Percentiles rank a stretch among this genome's conserved stretches.
These are phyloP conservation scores for Anisognathus igniventris DNA, from an alignment of 2,797 vertebrate species.

Conservation along the genomic window DNA sequence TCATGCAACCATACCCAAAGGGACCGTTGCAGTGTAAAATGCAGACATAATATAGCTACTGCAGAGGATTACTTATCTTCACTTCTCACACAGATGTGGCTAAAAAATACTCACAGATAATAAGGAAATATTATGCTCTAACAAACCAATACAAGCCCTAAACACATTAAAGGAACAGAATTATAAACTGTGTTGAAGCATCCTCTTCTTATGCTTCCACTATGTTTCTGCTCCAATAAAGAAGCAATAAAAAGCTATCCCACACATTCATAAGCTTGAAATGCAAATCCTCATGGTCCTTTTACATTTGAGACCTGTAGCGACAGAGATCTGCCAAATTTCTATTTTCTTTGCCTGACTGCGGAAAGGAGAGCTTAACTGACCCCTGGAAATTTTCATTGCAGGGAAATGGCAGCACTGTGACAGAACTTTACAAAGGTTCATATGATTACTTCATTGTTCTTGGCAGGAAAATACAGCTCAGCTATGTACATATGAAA, in stretches of 20 bases:
- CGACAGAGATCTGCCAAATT: neutral
- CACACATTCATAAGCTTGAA: neutral
- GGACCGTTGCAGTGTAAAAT: neutral
- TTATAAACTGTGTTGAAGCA: neutral
- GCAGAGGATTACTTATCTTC: neutral
- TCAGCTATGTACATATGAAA: neutral
- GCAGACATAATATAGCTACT: neutral
- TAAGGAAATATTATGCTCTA: neutral
- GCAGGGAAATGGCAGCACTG: neutral
- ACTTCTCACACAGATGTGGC: neutral
- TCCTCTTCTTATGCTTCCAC: neutral
- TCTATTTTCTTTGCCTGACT: neutral
- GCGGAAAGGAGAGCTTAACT: neutral
- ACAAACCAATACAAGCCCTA: neutral
- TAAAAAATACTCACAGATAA: neutral
- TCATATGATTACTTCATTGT: neutral
- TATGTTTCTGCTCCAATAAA: neutral
- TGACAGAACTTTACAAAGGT: neutral
- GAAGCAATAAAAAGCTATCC: neutral
- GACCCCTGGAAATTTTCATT: neutral
- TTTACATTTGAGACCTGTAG: neutral
- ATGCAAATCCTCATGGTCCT: neutral
- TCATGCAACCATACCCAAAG: neutral
- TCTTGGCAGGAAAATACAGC: neutral
- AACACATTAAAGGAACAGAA: neutral